These are phyloP conservation scores for Heliconius charithonia DNA, from an alignment of 2,888 invertebrate genomes.

Conservation along the genomic window DNA sequence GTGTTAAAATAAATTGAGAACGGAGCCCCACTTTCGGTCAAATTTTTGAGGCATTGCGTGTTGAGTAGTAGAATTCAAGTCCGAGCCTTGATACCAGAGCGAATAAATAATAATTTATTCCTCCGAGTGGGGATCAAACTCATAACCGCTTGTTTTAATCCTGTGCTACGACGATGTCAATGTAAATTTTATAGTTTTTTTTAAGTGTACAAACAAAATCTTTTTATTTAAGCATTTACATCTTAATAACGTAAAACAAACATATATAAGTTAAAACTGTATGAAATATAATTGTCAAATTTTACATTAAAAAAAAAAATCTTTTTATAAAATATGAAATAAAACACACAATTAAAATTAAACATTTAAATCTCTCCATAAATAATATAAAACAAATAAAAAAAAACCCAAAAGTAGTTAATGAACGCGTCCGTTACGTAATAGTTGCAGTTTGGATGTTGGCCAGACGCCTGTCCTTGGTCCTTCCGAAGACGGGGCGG, in stretches of 20 bases:
- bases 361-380: slow-evolving; percentile 35
- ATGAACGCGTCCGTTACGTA: slow-evolving; percentile 48
- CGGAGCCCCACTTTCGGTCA: too few species aligned
- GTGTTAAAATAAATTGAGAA: too few species aligned
- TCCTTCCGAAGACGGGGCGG: slow-evolving; percentile 49
- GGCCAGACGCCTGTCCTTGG: slow-evolving; percentile 46
- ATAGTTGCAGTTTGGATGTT: slow-evolving; percentile 43
- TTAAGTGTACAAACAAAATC: too few species aligned
- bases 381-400: slow-evolving; percentile 37
- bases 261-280: not conserved
- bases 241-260: not conserved
- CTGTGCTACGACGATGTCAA: too few species aligned
- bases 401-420: slow-evolving; percentile 51
- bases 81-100: too few species aligned
- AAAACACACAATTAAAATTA: not conserved
- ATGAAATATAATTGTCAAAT: not conserved
- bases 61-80: too few species aligned
- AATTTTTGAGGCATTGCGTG: too few species aligned
- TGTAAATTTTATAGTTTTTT: too few species aligned
- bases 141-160: too few species aligned
- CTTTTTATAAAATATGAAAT: not conserved
- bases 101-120: too few species aligned
- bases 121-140: too few species aligned
- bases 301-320: not conserved
- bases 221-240: too few species aligned